Evolutionary conservation across 2,888 invertebrate genomes (phyloP).

Genomic region (Zelleria hepariella): DNA sequence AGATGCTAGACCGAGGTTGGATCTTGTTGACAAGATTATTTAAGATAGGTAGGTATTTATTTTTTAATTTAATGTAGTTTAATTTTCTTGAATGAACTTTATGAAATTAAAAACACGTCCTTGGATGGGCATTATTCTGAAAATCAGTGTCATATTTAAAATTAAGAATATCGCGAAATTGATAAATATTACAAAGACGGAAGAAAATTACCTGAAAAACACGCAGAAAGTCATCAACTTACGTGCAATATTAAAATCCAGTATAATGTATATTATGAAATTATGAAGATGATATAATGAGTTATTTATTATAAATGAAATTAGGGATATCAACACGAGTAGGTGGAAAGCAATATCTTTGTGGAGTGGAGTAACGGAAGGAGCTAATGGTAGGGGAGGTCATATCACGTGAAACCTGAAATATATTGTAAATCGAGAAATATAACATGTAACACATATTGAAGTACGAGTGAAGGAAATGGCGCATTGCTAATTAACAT

Average conservation of each 20-base stretch:
- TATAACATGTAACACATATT: background rate
- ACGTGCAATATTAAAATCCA: slow-evolving; percentile 47
- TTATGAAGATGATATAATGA: slow-evolving; percentile 7
- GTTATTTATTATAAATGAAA: slow-evolving; percentile 6
- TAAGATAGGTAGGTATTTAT: slow-evolving; percentile 73
- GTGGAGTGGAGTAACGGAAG: slow-evolving; percentile 26
- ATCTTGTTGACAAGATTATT: slow-evolving; percentile 69
- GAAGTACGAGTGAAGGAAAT: background rate
- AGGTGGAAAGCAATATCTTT: slow-evolving; percentile 53
- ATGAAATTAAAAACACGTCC: slow-evolving; percentile 43
- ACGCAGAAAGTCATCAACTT: slow-evolving; percentile 33
- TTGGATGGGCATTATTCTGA: slow-evolving; percentile 39
- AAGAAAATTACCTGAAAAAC: slow-evolving; percentile 15
- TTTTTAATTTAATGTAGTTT: slow-evolving; percentile 62
- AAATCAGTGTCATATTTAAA: slow-evolving; percentile 55
- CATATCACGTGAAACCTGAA: slow-evolving; percentile 66
- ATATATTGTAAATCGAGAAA: slow-evolving; percentile 21
- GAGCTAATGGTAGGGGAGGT: slow-evolving; percentile 49
- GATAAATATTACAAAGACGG: background rate
- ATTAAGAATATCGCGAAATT: slow-evolving; percentile 20
- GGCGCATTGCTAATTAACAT: slow-evolving; percentile 13
- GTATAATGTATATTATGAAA: slow-evolving; percentile 26
- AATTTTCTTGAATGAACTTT: slow-evolving; percentile 45
- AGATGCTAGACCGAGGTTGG: slow-evolving; percentile 65
- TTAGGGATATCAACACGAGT: slow-evolving; percentile 16